phyloP scores from a whole-genome alignment of 2,113 vertebrate species.

The Thryonomys swinderianus region DNA sequence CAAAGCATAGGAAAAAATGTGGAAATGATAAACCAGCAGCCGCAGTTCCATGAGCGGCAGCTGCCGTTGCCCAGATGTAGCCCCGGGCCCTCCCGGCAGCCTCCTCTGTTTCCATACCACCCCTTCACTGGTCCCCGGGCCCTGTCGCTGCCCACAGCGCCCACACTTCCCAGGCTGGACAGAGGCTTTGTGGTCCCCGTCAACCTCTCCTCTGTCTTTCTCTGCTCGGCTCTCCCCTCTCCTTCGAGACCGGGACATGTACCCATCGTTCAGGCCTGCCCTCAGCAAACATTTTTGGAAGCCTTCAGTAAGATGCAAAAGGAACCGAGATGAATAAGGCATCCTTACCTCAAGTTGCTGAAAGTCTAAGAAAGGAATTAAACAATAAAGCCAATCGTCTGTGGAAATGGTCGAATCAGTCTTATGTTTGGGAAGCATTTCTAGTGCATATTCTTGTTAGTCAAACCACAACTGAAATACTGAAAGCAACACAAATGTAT shows the following conservation, averaged over 20 bases:
- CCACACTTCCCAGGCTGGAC: not conserved
- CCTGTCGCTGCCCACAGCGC: not conserved
- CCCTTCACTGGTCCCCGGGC: not conserved
- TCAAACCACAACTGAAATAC: conserved; percentile 24
- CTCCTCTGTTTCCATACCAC: not conserved
- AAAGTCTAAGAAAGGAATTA: not conserved
- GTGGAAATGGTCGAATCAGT: not conserved
- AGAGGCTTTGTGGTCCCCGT: not conserved
- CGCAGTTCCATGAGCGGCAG: not conserved
- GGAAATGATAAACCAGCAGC: not conserved
- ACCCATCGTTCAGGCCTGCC: not conserved
- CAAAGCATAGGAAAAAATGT: not conserved
- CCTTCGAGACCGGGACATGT: not conserved
- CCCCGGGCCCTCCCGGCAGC: not conserved
- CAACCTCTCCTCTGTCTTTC: not conserved
- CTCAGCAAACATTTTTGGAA: not conserved
- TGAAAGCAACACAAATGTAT: conserved; percentile 28
- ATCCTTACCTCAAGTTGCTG: not conserved
- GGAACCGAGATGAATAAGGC: not conserved
- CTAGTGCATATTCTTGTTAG: not conserved
- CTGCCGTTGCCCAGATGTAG: not conserved
- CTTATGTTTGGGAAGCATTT: conserved; percentile 8
- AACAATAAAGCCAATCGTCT: not conserved
- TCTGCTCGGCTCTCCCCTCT: not conserved
- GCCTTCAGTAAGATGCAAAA: not conserved